These are phyloP conservation scores for Brachionus manjavacas DNA, from an alignment of 1,140 invertebrate species.

Conservation along the genomic window DNA sequence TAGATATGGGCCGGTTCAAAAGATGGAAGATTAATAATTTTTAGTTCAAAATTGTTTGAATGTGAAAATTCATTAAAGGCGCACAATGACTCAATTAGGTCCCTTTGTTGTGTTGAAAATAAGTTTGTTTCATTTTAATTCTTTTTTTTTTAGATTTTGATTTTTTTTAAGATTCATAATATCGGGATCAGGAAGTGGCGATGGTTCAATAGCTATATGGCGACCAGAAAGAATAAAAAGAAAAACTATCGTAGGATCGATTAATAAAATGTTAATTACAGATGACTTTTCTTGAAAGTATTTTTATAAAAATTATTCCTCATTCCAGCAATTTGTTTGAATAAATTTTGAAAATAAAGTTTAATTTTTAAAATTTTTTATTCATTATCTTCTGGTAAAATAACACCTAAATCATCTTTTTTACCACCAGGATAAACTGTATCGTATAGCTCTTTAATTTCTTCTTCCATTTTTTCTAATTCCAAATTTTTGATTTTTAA, in stretches of 20 bases:
- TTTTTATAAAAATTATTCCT: not conserved
- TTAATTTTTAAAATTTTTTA: not conserved
- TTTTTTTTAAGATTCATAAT: conserved; percentile 1
- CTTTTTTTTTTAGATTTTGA: not conserved
- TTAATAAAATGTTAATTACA: not conserved
- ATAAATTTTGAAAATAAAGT: not conserved
- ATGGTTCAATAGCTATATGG: conserved; percentile 21
- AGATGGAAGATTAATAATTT: not conserved
- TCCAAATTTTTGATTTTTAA: not conserved
- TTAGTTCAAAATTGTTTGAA: not conserved
- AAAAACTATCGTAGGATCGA: not conserved
- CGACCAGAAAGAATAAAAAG: not conserved
- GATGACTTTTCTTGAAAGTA: not conserved
- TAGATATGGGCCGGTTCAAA: conserved; percentile 30
- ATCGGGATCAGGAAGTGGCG: conserved; percentile 16
- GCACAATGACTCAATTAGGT: conserved; percentile 21
- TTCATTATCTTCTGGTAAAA: conserved; percentile 22
- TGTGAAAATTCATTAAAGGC: conserved; percentile 34
- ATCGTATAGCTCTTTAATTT: conserved; percentile 28
- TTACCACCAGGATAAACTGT: conserved; percentile 18
- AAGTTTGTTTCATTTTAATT: not conserved
- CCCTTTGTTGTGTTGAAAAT: not conserved
- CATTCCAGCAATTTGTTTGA: not conserved
- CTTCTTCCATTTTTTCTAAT: conserved; percentile 27
- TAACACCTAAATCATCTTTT: conserved; percentile 22